Evolutionary conservation across 2,797 vertebrate genomes (phyloP).

Genomic region (Anas bahamensis): DNA sequence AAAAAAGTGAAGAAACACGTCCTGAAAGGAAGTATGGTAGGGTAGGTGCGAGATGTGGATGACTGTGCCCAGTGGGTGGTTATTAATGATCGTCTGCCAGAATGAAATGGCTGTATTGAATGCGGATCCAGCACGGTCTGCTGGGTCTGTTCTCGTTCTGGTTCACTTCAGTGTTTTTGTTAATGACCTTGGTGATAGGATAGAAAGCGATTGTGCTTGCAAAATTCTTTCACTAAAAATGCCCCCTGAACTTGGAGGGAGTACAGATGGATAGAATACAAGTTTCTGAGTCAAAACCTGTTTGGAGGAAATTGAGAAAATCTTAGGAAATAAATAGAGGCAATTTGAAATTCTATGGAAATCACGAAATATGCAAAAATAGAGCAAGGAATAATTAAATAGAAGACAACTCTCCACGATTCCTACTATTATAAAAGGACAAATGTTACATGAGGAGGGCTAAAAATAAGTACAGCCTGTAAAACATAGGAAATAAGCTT

Average conservation of each 20-base stretch:
- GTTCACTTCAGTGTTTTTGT: conserved; percentile 12
- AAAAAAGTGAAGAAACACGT: background rate
- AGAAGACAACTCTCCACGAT: background rate
- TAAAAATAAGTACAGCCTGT: background rate
- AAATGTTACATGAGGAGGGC: background rate
- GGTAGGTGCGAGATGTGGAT: conserved; percentile 19
- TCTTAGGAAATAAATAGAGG: background rate
- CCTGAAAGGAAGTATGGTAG: conserved; percentile 17
- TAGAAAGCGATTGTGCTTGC: background rate
- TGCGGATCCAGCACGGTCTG: conserved; percentile 19
- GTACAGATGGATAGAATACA: background rate
- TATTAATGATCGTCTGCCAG: conserved; percentile 53
- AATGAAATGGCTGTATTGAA: conserved; percentile 49
- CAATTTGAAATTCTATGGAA: background rate
- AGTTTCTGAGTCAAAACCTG: background rate
- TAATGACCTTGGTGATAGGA: conserved; percentile 56
- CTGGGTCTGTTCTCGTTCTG: conserved; percentile 37
- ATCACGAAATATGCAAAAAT: background rate
- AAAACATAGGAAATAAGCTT: background rate
- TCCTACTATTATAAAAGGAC: background rate
- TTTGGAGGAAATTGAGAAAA: background rate
- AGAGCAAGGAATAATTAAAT: background rate
- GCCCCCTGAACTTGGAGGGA: background rate
- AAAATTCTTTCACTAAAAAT: conserved; percentile 2
- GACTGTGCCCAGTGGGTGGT: conserved; percentile 24